Base-by-base conservation (phyloP, 1,140 invertebrate species). In the Akabosia matsudoensis region DNA sequence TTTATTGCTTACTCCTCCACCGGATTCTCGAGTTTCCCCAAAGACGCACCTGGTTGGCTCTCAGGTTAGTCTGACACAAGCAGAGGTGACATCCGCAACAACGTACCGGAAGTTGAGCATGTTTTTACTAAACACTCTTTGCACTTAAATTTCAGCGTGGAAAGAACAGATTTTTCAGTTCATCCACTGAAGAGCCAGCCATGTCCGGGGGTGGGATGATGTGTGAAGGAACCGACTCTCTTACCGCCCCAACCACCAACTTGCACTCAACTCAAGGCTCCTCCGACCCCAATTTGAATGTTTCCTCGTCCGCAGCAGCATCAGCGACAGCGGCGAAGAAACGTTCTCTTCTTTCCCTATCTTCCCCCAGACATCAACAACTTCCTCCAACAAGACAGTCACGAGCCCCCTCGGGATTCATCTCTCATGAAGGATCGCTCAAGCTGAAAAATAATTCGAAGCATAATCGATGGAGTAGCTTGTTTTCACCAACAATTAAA, bases 381-480 rank as follows among this genome's bases (percentile, higher is more conserved):
- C 75, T 30, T 10, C 75, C 71, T 24, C 34, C n/a, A 13, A 64
- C 1, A n/a, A 18, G 30, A 73, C 18, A 33, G 24, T 74, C 73
- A n/a, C 24, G 73, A 74, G 73, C 70, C 33, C n/a, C 37, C 33
- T 56, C 45, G 34, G 81, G 80, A 4, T 77, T 79, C 51, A 78
- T 80, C 54, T 83, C 83, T 74, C 82, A 87, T 82, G 83, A 86
- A 78, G 82, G 84, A 75, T 80, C 83, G 64, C 80, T 84, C 67
- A 84, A 83, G 82, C 87, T 88, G 77, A 86, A 85, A 81, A 87
- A 84, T 77, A 22, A n/a, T n/a, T 81, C 83, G 26, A 76, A 82
- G 79, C 90, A 90, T 81, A 90, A 90, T 82, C 88, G 89, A 18
- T 90, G 90, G 89, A 85, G 85, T 64, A 88, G 88, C 24, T 88